These are phyloP conservation scores for Drosophila yakuba DNA, from an alignment of 1,140 invertebrate genomes.

Conservation along the genomic window DNA sequence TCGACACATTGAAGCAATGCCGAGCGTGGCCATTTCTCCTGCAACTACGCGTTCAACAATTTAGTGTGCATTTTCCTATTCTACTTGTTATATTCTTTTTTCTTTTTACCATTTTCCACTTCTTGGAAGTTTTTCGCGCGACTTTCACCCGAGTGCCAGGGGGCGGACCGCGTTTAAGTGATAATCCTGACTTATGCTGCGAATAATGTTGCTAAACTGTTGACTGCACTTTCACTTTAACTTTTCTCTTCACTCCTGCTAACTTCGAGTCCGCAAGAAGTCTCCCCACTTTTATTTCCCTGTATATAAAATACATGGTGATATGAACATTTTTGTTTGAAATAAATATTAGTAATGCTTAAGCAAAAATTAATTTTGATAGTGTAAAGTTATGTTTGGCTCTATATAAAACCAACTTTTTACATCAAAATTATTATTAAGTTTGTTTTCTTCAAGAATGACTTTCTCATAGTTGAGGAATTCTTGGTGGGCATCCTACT, in stretches of 20 bases:
- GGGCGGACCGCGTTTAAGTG: conserved; percentile 59
- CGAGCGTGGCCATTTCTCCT: conserved; percentile 43
- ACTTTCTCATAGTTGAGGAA: conserved; percentile 21
- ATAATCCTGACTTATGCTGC: conserved; percentile 78
- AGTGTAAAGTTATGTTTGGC: too few relatives aligned
- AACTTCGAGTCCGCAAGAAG: conserved; percentile 32
- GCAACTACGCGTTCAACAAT: conserved; percentile 63
- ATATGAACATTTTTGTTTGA: neutral
- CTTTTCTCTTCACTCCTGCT: conserved; percentile 12
- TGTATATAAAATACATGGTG: too few relatives aligned
- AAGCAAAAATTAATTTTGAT: too few relatives aligned
- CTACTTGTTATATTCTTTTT: conserved; percentile 15
- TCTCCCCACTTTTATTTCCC: neutral
- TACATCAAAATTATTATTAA: neutral
- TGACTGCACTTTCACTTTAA: conserved; percentile 50
- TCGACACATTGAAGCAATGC: conserved; percentile 27
- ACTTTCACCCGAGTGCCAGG: conserved; percentile 50
- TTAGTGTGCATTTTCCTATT: conserved; percentile 59
- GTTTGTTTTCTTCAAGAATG: neutral
- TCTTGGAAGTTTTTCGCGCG: conserved; percentile 45
- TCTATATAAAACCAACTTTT: too few relatives aligned
- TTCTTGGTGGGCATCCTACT: conserved; percentile 6
- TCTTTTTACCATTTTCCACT: conserved; percentile 9
- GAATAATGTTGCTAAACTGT: conserved; percentile 75
- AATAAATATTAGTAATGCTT: neutral